Percentiles rank a stretch among this genome's conserved stretches.
phyloP scores from a whole-genome alignment of 2,797 vertebrate species.

The Malurus leucopterus region DNA sequence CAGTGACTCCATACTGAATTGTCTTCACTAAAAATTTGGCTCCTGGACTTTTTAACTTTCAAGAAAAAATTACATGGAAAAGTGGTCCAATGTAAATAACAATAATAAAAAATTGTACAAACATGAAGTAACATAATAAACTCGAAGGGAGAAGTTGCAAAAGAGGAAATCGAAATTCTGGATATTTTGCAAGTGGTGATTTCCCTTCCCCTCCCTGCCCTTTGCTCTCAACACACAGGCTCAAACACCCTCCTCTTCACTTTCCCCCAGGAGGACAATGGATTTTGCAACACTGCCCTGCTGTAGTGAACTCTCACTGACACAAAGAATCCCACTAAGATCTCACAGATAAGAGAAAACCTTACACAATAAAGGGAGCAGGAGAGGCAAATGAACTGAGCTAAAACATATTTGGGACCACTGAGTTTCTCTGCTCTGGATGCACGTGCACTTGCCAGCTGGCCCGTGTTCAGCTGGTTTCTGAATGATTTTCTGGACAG shows the following conservation, averaged over 20 bases:
- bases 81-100: background rate
- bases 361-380: background rate
- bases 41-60: background rate
- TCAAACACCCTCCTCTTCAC: background rate
- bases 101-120: background rate
- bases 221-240: background rate
- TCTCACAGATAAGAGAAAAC: background rate
- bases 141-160: background rate
- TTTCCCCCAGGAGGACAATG: background rate
- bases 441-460: background rate
- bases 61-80: background rate
- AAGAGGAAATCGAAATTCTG: background rate
- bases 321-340: background rate
- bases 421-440: background rate
- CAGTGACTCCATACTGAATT: background rate
- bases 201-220: background rate
- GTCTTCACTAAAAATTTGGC: background rate
- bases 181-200: background rate
- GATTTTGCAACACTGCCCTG: slow-evolving; percentile 13
- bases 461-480: background rate
- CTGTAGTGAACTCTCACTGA: background rate
- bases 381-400: background rate
- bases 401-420: background rate
- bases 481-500: background rate
- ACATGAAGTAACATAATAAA: background rate